phyloP scores from a whole-genome alignment of 2,888 invertebrate species.

The Cephus runcator region DNA sequence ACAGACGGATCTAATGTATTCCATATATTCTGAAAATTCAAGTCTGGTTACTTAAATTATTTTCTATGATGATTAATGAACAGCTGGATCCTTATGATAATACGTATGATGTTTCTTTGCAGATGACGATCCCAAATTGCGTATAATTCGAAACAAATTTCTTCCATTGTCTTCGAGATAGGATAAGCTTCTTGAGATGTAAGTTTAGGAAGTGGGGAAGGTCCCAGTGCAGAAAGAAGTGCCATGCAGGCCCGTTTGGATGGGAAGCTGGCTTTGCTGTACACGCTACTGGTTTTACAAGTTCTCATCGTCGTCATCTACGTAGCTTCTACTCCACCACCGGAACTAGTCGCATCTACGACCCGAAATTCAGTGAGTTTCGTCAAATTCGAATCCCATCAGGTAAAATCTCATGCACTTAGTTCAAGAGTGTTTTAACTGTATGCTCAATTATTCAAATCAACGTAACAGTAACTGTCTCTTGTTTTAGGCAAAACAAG shows the following conservation, averaged over 20 bases:
- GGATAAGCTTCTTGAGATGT: slow-evolving; percentile 13
- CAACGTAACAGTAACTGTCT: not conserved
- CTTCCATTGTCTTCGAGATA: not conserved
- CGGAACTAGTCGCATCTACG: slow-evolving; percentile 43
- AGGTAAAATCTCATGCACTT: slow-evolving; percentile 31
- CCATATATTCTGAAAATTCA: no score
- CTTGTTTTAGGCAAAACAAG: not conserved
- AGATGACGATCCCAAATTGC: not conserved
- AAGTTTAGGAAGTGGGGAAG: slow-evolving; percentile 23
- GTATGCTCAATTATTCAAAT: not conserved
- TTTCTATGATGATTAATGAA: not conserved
- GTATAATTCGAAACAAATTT: not conserved
- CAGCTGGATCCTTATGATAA: not conserved
- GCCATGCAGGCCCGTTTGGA: slow-evolving; percentile 62
- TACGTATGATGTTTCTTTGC: not conserved
- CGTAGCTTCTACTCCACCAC: slow-evolving; percentile 57
- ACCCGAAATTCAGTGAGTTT: slow-evolving; percentile 54
- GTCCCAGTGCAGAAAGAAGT: slow-evolving; percentile 24
- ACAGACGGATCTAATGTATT: no score
- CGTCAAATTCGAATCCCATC: slow-evolving; percentile 46
- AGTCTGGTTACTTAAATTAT: no score
- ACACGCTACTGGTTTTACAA: slow-evolving; percentile 59
- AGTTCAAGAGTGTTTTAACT: not conserved
- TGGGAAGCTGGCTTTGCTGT: slow-evolving; percentile 60
- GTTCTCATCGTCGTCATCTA: slow-evolving; percentile 61